A percentile compares a stretch with the other conserved stretches of the same genome.
These are phyloP conservation scores for Leptosomus discolor DNA, from an alignment of 2,113 vertebrate species.

Conservation along the genomic window DNA sequence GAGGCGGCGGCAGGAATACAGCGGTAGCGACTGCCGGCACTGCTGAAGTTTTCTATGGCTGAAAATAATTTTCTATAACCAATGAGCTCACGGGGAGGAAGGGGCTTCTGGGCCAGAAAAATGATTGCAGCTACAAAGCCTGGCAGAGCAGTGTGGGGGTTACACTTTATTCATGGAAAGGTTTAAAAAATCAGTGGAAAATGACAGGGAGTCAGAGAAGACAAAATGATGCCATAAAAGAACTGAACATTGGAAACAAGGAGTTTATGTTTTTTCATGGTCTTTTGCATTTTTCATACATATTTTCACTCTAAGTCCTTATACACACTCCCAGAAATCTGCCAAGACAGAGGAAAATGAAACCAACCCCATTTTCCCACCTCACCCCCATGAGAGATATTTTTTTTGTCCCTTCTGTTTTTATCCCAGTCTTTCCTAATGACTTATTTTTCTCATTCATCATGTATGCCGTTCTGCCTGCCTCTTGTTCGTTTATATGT, in stretches of 20 bases:
- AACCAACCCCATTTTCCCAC: neutral
- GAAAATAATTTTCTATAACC: neutral
- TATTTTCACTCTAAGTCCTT: neutral
- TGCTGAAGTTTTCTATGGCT: neutral
- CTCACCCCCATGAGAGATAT: fast-evolving
- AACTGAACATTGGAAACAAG: neutral
- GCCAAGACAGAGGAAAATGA: neutral
- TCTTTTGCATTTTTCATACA: neutral
- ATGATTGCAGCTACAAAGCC: neutral
- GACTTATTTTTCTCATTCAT: neutral
- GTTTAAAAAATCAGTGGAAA: neutral
- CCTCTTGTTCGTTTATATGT: neutral
- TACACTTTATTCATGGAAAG: neutral
- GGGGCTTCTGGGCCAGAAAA: neutral
- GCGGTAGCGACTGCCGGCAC: neutral
- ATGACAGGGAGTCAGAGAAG: neutral
- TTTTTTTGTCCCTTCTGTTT: neutral
- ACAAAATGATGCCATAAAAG: neutral
- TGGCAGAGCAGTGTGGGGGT: neutral
- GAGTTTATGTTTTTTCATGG: neutral
- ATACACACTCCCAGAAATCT: neutral
- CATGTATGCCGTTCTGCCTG: neutral
- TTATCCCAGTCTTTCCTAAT: neutral
- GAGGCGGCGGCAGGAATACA: neutral
- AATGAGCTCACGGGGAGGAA: neutral